Evolutionary conservation across 2,888 invertebrate genomes (phyloP).

Genomic region (Pseudococcus viburni): DNA sequence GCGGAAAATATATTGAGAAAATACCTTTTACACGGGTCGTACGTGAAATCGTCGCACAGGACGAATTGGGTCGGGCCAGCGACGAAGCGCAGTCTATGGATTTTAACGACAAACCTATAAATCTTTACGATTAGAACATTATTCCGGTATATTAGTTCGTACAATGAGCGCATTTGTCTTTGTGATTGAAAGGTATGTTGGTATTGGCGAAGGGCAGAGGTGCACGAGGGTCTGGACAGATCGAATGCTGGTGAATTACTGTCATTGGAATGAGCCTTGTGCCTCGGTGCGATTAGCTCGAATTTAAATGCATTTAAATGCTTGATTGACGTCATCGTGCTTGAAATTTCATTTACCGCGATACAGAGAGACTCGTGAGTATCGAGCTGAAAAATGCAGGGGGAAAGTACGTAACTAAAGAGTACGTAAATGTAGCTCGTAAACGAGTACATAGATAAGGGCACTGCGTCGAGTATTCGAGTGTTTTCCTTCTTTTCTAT

Average conservation of each 20-base stretch:
- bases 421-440: conserved; percentile 4
- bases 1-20: background rate
- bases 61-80: background rate
- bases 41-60: background rate
- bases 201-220: background rate
- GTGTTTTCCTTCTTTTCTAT: conserved; percentile 16
- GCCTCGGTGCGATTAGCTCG: background rate
- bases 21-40: conserved; percentile 2
- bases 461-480: background rate
- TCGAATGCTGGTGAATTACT: conserved; percentile 26
- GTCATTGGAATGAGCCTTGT: conserved; percentile 1
- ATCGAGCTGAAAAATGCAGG: background rate
- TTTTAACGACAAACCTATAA: conserved; percentile 48
- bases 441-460: conserved; percentile 1
- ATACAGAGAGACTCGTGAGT: background rate
- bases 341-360: conserved; percentile 21
- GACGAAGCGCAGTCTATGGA: background rate
- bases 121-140: conserved; percentile 55
- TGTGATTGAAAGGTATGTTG: conserved; percentile 41
- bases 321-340: conserved; percentile 30
- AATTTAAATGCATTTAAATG: conserved; percentile 47
- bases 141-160: conserved; percentile 54
- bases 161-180: conserved; percentile 50
- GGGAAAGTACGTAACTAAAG: background rate
- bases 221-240: background rate